phyloP scores from a whole-genome alignment of 2,888 invertebrate species.

The Hetaerina titia region DNA sequence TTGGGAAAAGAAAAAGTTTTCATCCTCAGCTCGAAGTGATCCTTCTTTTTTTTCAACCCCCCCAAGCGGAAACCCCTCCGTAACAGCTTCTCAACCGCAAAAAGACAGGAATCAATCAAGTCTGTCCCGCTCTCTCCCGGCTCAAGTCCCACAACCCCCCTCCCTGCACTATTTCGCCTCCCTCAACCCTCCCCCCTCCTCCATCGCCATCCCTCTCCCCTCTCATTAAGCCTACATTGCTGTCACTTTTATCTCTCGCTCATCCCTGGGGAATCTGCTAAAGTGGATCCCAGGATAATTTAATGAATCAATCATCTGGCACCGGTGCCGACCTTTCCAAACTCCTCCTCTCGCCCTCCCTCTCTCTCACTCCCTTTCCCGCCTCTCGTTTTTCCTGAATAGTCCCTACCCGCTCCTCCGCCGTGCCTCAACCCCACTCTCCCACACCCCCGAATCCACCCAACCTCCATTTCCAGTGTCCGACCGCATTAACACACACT shows the following conservation, averaged over 20 bases:
- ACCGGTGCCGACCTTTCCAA: constrained; percentile 19
- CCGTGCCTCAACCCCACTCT: neutral
- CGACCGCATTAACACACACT: constrained; percentile 29
- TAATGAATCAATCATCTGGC: constrained; percentile 39
- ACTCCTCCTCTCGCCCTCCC: neutral
- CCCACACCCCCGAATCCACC: neutral
- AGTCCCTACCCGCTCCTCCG: neutral
- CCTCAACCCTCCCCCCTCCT: neutral
- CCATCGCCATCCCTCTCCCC: neutral
- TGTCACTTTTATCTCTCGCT: constrained; percentile 39
- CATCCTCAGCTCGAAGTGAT: neutral
- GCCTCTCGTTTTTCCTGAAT: neutral
- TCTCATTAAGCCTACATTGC: constrained; percentile 39
- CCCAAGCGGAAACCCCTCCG: neutral
- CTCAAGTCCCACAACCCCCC: neutral
- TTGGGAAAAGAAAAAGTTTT: constrained; percentile 12
- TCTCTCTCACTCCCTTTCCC: neutral
- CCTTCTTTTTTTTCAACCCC: neutral
- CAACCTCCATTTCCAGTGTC: neutral
- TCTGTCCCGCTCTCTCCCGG: neutral
- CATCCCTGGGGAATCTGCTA: constrained; percentile 35
- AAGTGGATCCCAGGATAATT: constrained; percentile 39
- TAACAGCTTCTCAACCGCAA: constrained; percentile 28
- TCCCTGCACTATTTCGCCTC: neutral
- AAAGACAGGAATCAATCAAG: constrained; percentile 39